Base-by-base conservation (phyloP, 2,888 invertebrate genomes). In the Folsomia manolachei region DNA sequence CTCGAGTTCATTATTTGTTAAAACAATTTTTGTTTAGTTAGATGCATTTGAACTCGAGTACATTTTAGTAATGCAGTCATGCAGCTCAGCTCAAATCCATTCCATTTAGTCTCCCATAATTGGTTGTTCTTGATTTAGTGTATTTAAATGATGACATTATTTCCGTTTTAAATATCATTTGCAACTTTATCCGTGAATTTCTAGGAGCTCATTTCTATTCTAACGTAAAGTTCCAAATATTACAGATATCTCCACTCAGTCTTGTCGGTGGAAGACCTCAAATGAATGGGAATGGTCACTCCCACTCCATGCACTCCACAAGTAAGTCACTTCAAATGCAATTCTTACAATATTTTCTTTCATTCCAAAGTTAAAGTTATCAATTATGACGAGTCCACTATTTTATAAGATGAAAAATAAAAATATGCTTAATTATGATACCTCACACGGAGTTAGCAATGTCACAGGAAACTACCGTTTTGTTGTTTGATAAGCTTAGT, bases 191-290 rank as follows among this genome's bases (percentile, higher is more conserved):
- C 4, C 39, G 14, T 39, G 39, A 39, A 4, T 39, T 39, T 39
- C 39, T 39, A 9, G 14, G 39, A 39, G 39, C 39, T 39, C 39
- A 39, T 39, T 39, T 39, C 39, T 39, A 39, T 39, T 39, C 39
- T 39, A 39, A 39, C 39, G n/a, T 39, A 39, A 39, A 39, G 39
- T 39, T 39, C 7, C 39, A 39, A 4, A 39, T 39, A n/a, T 56
- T 56, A 69, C 92, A 90, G 84, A 90, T 91, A 88, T 91, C 90
- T 81, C 92, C 91, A 1, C 85, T 93, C 79, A 90, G 91, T 14
- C 85, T 93, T 75, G 91, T 84, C 90, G 25, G 89, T 90, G 51
- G 83, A 84, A 77, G 81, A 70, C 82, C 82, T 27, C 82, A 85
- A 76, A 83, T 87, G 78, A 87, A 87, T 82, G 87, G 87, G 56